Evolutionary conservation across 2,113 vertebrate genomes (phyloP).

Genomic region (Vicugna pacos): DNA sequence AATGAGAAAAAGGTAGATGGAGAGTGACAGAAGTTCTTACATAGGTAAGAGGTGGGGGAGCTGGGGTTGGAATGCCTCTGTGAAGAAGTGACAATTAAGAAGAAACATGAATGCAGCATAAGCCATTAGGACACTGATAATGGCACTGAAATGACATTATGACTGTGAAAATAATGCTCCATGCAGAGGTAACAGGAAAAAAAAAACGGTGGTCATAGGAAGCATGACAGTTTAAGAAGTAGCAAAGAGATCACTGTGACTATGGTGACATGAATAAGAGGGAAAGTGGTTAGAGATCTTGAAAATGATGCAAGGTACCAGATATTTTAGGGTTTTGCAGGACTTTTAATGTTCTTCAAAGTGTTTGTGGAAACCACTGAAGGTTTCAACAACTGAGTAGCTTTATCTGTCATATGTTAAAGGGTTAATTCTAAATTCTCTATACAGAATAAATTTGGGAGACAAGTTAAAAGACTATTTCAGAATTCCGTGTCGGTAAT

Average conservation of each 20-base stretch:
- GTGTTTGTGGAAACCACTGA: neutral
- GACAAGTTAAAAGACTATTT: neutral
- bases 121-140: neutral
- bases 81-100: neutral
- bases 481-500: neutral
- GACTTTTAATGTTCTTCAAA: neutral
- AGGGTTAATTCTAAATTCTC: neutral
- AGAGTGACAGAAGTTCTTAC: neutral
- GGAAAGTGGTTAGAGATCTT: neutral
- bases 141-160: too few species aligned
- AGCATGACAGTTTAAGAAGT: neutral
- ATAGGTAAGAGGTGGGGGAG: neutral
- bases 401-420: neutral
- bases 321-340: neutral
- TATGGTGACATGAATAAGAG: neutral
- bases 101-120: neutral
- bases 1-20: neutral
- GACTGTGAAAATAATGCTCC: neutral
- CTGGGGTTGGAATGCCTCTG: neutral
- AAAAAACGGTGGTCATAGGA: neutral
- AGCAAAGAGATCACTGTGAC: neutral
- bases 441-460: neutral
- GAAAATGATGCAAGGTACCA: neutral
- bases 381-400: neutral
- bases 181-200: neutral